Evolutionary conservation across 2,888 invertebrate species (phyloP).

Genomic region (Campoplex nolae): DNA sequence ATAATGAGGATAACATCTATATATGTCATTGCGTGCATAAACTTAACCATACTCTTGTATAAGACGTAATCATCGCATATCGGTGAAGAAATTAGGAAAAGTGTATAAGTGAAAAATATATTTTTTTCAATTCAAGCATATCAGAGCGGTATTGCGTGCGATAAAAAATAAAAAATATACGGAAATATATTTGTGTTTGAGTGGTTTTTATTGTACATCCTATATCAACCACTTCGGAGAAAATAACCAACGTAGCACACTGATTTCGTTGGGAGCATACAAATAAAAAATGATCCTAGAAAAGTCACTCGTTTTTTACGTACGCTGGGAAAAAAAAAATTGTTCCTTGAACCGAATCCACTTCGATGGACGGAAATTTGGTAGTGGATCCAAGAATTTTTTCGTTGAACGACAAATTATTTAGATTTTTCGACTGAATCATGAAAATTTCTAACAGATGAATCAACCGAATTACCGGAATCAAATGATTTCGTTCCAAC

Average conservation of each 20-base stretch:
- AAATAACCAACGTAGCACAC: neutral
- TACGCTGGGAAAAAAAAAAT: too few species aligned
- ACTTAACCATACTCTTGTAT: neutral
- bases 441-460: too few species aligned
- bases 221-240: neutral
- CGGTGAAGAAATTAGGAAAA: neutral
- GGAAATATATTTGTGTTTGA: too few species aligned
- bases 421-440: too few species aligned
- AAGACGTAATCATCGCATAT: neutral
- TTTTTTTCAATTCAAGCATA: neutral
- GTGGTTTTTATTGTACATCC: neutral
- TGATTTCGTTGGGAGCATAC: neutral
- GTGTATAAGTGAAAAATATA: neutral
- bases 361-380: too few species aligned
- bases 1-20: neutral
- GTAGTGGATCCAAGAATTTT: too few species aligned
- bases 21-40: neutral
- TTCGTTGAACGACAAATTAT: too few species aligned
- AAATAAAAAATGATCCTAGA: too few species aligned
- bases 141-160: neutral
- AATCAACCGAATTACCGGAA: too few species aligned
- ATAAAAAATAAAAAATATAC: neutral
- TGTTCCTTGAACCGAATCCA: too few species aligned
- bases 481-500: too few species aligned
- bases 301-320: neutral